A percentile compares a stretch with the other conserved stretches of the same genome.
Evolutionary conservation across 2,113 vertebrate species (phyloP).

Genomic region (Hemiprocne comata): DNA sequence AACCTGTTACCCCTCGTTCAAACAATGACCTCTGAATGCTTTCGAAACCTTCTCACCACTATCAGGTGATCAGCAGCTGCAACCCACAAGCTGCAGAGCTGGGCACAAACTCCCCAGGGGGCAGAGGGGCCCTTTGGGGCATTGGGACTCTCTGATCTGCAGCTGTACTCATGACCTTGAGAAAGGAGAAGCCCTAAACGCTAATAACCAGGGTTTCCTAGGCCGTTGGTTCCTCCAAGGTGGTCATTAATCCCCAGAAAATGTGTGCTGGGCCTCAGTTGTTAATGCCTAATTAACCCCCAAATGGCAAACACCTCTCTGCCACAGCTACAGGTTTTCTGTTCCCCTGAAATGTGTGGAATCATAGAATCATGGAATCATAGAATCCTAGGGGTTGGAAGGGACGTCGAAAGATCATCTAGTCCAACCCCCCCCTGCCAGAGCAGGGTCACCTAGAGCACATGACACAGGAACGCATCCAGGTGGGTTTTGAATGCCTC

Average conservation of each 20-base stretch:
- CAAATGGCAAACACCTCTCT: not conserved
- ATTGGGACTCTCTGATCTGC: not conserved
- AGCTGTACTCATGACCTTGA: not conserved
- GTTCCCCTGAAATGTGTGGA: not conserved
- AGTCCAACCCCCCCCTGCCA: no score
- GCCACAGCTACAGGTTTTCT: not conserved
- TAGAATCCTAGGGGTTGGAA: no score
- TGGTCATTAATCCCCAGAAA: slow-evolving; percentile 24
- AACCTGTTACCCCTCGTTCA: not conserved
- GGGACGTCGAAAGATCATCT: no score
- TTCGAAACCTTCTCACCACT: not conserved
- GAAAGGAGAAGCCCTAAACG: not conserved
- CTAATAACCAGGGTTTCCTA: not conserved
- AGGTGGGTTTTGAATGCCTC: no score
- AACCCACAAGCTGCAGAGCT: not conserved
- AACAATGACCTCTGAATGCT: not conserved
- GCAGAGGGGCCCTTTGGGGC: rapidly evolving
- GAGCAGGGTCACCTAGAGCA: no score
- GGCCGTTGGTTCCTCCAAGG: not conserved
- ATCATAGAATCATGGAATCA: no score
- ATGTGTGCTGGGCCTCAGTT: not conserved
- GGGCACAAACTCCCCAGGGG: not conserved
- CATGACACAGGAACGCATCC: no score
- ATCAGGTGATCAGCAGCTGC: not conserved
- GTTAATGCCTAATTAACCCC: not conserved